Evolutionary conservation across 2,888 invertebrate species (phyloP), one percentile per base, ranked within the genome.

Genomic region (Chymomyza caudatula): DNA sequence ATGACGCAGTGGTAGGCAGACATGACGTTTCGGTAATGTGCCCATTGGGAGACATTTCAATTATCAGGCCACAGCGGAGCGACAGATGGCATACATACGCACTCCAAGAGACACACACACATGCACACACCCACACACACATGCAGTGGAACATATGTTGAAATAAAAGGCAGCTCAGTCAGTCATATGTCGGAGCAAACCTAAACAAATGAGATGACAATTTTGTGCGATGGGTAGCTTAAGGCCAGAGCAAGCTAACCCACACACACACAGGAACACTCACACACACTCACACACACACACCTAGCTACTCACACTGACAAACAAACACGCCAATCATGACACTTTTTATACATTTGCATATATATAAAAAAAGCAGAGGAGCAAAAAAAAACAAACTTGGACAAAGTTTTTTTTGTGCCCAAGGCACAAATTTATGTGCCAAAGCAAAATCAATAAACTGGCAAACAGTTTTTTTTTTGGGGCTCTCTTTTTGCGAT

Each of bases 321-420:
- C 67, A 81, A 84, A 80, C 79, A 80, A 80, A 84, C 77, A 80
- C 82, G 79, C 82, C 78, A 80, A 80, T 80, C 79, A 84, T 84
- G 79, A 84, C 79, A 80, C 85, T 80, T 84, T 80, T 80, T 84
- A 81, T 76, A 85, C 85, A 84, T 80, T 80, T 80, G 79, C 82
- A 80, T 80, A 84, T 29, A 29, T 29, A 2, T 29, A 72, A 68
- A 74, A 74, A 77, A 62, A 68, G 25, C 23, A 37, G 56, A 15
- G 1, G 6, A 47, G 17, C 8, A 8, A 6, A 47, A 6, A 47
- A 47, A 47, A 47, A 37, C 11, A 37, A 37, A 55, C 59, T 23
- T 51, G 20, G 2, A 49, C 65, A 70, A 84, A 76, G 74, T 53
- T 65, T 54, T 66, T 66, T 65, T 19, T 47, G 19, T 55, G 22